Conservation (phyloP, 2,113 vertebrate genomes). For the Sceloporus undulatus region DNA sequence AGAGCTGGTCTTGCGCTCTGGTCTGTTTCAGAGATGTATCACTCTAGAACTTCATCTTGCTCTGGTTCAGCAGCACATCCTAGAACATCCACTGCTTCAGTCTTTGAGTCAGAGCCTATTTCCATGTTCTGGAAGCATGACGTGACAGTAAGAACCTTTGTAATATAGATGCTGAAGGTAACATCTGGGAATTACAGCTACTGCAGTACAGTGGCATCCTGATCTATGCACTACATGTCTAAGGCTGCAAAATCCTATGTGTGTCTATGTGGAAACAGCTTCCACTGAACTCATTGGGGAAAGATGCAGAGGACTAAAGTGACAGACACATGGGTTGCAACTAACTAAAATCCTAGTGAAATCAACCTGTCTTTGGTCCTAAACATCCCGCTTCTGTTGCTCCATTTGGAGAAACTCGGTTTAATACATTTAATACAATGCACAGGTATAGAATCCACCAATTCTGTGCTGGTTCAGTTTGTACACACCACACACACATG, state of each 20-base stretch:
- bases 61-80: no score
- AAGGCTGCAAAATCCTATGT: not conserved
- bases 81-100: no score
- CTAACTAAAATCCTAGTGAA: not conserved
- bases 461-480: not conserved
- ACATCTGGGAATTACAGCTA: no score
- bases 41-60: no score
- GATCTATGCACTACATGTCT: not conserved
- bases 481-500: not conserved
- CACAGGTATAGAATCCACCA: not conserved
- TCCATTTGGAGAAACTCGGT: not conserved
- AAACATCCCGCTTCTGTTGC: not conserved
- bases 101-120: no score
- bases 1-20: no score
- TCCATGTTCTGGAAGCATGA: no score
- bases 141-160: no score
- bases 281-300: not conserved
- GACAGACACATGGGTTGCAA: not conserved
- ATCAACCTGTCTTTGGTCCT: not conserved
- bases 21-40: no score
- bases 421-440: slow-evolving; percentile 1
- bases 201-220: not conserved
- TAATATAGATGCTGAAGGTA: no score
- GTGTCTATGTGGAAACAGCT: not conserved
- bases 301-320: not conserved